Conservation (phyloP, 2,113 vertebrate species). For the Syngnathoides biaculeatus region DNA sequence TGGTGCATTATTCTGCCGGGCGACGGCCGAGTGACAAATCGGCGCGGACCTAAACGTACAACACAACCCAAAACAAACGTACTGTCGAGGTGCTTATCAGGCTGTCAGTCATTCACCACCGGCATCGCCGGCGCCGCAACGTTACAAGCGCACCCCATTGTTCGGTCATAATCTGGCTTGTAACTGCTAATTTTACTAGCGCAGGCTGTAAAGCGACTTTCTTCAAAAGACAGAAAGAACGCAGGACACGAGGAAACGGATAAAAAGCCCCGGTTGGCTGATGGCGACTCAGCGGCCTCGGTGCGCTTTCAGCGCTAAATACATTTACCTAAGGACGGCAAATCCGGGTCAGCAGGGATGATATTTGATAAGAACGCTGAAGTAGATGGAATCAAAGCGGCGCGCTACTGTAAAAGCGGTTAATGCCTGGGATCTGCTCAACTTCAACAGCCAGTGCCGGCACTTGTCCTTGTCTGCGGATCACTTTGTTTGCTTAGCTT, state of each 20-base stretch:
- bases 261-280: slow-evolving; percentile 26
- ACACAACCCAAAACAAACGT: slow-evolving; percentile 46
- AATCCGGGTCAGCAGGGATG: slow-evolving; percentile 15
- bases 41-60: neutral
- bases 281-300: slow-evolving; percentile 35
- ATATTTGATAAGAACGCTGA: slow-evolving; percentile 23
- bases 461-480: neutral
- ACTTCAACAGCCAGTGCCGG: slow-evolving; percentile 36
- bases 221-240: slow-evolving; percentile 46
- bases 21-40: slow-evolving; percentile 40
- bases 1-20: neutral
- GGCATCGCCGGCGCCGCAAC: slow-evolving; percentile 40
- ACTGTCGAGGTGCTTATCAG: slow-evolving; percentile 56
- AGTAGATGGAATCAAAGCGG: slow-evolving; percentile 26
- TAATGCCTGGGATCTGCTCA: slow-evolving; percentile 41
- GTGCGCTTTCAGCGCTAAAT: slow-evolving; percentile 49
- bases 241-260: slow-evolving; percentile 46
- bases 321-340: slow-evolving; percentile 42
- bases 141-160: slow-evolving; percentile 56
- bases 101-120: slow-evolving; percentile 57
- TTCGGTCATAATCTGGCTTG: slow-evolving; percentile 37
- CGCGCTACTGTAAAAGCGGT: slow-evolving; percentile 33
- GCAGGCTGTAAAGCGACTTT: slow-evolving; percentile 47
- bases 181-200: slow-evolving; percentile 6
- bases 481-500: neutral